Evolutionary conservation across 2,113 vertebrate species (phyloP).

Genomic region (Lontra canadensis): DNA sequence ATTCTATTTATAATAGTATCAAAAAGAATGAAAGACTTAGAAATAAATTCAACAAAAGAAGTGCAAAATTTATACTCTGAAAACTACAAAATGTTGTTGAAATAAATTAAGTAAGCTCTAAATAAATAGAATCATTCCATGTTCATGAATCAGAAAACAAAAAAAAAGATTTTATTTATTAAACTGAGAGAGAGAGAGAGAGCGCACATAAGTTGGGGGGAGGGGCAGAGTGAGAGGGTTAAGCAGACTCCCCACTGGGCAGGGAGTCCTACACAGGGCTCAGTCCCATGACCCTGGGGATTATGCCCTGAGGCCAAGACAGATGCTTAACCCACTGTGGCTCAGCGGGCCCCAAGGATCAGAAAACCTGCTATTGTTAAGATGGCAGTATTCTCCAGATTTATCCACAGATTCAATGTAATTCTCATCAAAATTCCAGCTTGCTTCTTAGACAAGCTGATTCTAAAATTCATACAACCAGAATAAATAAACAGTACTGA

Average conservation of each 20-base stretch:
- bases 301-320: neutral
- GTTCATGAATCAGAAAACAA: neutral
- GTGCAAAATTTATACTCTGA: neutral
- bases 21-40: constrained; percentile 4
- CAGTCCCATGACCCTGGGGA: neutral
- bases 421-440: neutral
- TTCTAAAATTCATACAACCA: neutral
- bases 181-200: neutral
- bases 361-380: neutral
- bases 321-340: neutral
- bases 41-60: neutral
- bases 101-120: neutral
- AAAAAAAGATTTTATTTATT: neutral
- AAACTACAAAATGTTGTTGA: neutral
- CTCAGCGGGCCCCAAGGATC: neutral
- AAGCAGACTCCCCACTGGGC: neutral
- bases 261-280: neutral
- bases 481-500: neutral
- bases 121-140: neutral
- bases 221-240: neutral
- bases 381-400: neutral
- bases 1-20: neutral
- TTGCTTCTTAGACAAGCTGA: neutral
- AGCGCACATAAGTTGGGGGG: neutral
- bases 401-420: neutral